Evolutionary conservation across 2,113 vertebrate species (phyloP), one percentile per base, ranked within the genome.

Genomic region (Cyphomyrus plagiostoma): DNA sequence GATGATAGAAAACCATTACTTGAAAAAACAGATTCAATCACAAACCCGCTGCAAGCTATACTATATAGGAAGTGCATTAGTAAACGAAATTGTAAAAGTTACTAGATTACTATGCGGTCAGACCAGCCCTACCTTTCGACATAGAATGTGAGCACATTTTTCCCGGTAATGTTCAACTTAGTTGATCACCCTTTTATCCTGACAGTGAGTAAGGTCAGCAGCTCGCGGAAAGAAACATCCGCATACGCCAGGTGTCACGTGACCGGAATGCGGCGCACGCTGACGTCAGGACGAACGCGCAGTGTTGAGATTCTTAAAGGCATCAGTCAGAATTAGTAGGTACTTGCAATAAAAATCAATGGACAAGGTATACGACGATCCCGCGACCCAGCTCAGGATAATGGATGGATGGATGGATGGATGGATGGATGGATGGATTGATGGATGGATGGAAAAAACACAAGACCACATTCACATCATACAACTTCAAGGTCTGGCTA

Each of bases 101-200:
- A 86, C n/a, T n/a, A 50, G 13, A 77, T 17, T n/a, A 26, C 35
- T 30, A 49, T 30, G 52, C n/a, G 6, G 42, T 19, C 15, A 48
- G 30, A 77, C 13, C 11, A 35, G 35, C 10, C 86, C 30, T 90
- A 90, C 89, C 89, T 90, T 90, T 90, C 13, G 89, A 88, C 66
- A 90, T 15, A 45, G 86, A 48, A 5, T 82, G 82, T 30, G 74
- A 88, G 86, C 86, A 49, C 89, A 90, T 90, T 70, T 83, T 53
- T 50, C 15, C 35, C 77, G 19, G 30, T 90, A 83, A 58, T 23
- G 58, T 80, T 11, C 35, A 42, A 11, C 58, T n/a, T 46, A 15
- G 7, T 46, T 74, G 30, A 23, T 10, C 88, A 42, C 15, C 70
- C 70, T 88, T 88, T 88, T 88, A 83, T 83, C 35, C 15, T 53